phyloP scores from a whole-genome alignment of 2,113 vertebrate genomes.

The Thunnus thynnus region DNA sequence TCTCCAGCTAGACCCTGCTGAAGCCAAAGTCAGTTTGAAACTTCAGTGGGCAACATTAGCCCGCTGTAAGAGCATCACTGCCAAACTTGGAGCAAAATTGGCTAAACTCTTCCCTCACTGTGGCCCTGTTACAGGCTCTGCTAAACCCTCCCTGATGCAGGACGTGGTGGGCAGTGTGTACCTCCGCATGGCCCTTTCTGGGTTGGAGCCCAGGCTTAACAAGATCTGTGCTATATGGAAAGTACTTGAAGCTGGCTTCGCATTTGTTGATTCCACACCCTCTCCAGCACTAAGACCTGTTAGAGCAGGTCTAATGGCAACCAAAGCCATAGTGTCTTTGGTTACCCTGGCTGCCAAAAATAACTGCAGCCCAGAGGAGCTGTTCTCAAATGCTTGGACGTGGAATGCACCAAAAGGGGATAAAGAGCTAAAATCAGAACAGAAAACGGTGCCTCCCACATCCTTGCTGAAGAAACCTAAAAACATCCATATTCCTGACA shows the following conservation, averaged over 20 bases:
- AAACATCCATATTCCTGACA: slow-evolving; percentile 36
- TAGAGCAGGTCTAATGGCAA: slow-evolving; percentile 84
- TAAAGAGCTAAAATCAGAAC: slow-evolving; percentile 42
- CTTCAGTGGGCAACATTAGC: slow-evolving; percentile 78
- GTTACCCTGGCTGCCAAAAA: slow-evolving; percentile 75
- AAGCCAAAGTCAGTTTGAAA: slow-evolving; percentile 59
- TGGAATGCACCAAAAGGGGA: slow-evolving; percentile 76
- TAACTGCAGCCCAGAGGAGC: slow-evolving; percentile 63
- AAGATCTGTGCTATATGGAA: slow-evolving; percentile 78
- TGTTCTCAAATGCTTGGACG: slow-evolving; percentile 86
- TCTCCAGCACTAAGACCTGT: slow-evolving; percentile 80
- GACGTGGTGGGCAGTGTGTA: slow-evolving; percentile 85
- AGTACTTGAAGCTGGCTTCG: slow-evolving; percentile 85
- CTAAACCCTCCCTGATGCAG: slow-evolving; percentile 74
- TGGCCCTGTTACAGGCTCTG: background rate
- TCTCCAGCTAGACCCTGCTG: slow-evolving; percentile 58
- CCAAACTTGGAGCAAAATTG: slow-evolving; percentile 69
- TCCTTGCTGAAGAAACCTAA: slow-evolving; percentile 66
- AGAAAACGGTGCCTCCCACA: slow-evolving; percentile 31
- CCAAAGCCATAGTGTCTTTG: slow-evolving; percentile 83
- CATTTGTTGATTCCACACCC: slow-evolving; percentile 74
- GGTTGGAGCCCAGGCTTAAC: slow-evolving; percentile 53
- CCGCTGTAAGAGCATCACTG: slow-evolving; percentile 72
- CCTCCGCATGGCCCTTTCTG: slow-evolving; percentile 80
- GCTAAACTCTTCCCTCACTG: slow-evolving; percentile 42